Base-by-base conservation (phyloP, 2,888 invertebrate genomes). In the Macaria liturata region DNA sequence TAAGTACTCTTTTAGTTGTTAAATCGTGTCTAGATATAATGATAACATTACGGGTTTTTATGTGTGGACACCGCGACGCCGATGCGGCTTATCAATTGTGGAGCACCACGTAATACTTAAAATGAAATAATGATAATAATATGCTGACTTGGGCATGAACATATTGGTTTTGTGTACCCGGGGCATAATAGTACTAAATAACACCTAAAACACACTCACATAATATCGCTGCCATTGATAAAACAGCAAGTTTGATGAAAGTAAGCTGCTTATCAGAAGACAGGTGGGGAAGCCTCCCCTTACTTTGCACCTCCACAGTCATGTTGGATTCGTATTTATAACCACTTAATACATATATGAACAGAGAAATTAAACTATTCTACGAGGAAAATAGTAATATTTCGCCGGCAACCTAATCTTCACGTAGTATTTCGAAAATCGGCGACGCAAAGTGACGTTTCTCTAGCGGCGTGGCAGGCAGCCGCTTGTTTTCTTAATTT, bases 151-250 rank as follows among this genome's bases (percentile, higher is more conserved):
- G 37, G 44, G 20, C 2, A 20, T 20, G 20, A 48, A 5, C 9
- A 5, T 37, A 4, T 2, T 45, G 34, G 32, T 31, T 42, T 30
- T 49, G 32, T 47, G 40, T 5, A 31, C 31, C 8, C 4, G 40
- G 9, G 30, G 32, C 50, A 57, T 47, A 39, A n/a, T 44, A 45
- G 39, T 58, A 20, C 20, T 20, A 2, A 20, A 20, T 20, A 20
- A 20, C 20, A 20, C 2, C 20, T 20, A 7, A 45, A 44, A 58
- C 67, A 66, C 78, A 95, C 97, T 95, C 93, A 98, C 98, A 98
- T 75, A 99, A 92, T 80, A 98, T 95, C 56, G 97, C 97, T 72
- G 98, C 98, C 83, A 98, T 93, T 52, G 98, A 95, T 70, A 99
- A 93, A 81, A 99, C 97, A 68, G 96, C 95, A 76, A 98, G 90